These are phyloP conservation scores for Corvus moneduloides DNA, from an alignment of 2,113 vertebrate species.

Conservation along the genomic window DNA sequence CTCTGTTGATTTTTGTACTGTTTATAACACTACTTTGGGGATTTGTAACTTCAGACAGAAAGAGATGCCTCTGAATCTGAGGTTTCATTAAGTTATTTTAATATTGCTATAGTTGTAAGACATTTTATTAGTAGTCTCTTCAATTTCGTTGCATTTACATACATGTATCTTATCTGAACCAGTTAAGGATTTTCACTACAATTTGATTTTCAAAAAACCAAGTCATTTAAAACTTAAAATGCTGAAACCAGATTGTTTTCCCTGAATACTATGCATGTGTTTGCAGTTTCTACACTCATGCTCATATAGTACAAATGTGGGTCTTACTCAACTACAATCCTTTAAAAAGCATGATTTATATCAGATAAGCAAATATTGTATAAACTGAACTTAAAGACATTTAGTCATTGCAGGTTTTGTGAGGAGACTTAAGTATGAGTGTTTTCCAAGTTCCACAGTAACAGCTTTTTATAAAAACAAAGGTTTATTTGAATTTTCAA, in stretches of 20 bases:
- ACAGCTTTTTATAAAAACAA: conserved; percentile 58
- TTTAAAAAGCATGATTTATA: conserved; percentile 63
- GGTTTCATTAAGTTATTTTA: conserved; percentile 74
- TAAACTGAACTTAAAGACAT: not conserved
- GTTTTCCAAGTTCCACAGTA: conserved; percentile 65
- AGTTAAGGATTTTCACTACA: conserved; percentile 81
- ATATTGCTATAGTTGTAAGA: conserved; percentile 59
- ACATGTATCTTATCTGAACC: conserved; percentile 48
- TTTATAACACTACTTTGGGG: conserved; percentile 80
- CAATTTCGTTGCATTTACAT: conserved; percentile 57
- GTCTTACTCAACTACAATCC: conserved; percentile 34
- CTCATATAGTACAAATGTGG: conserved; percentile 27
- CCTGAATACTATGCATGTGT: conserved; percentile 42
- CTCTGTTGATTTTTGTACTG: conserved; percentile 62
- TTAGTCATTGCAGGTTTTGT: conserved; percentile 10
- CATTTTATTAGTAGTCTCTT: conserved; percentile 62
- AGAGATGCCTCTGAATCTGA: conserved; percentile 61
- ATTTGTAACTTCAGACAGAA: conserved; percentile 60
- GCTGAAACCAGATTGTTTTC: conserved; percentile 37
- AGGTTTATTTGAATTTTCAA: conserved; percentile 45
- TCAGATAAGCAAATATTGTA: not conserved
- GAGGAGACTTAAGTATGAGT: not conserved
- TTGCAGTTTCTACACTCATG: conserved; percentile 40
- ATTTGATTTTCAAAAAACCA: conserved; percentile 62
- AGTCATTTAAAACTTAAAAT: conserved; percentile 10